phyloP scores from a whole-genome alignment of 2,888 invertebrate genomes.

The Pristionchus maxplancki region DNA sequence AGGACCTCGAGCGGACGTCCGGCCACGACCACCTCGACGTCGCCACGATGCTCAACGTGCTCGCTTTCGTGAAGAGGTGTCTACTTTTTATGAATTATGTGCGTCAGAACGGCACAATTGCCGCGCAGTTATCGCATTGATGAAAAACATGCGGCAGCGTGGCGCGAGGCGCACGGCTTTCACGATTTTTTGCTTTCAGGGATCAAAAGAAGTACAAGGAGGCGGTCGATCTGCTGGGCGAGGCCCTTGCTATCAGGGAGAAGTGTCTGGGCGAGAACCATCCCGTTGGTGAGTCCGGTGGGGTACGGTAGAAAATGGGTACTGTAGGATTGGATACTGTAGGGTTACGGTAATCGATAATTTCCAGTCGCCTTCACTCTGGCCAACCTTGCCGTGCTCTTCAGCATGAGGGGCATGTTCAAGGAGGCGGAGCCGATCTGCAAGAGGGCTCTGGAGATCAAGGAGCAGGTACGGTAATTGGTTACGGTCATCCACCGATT shows the following conservation, averaged over 20 bases:
- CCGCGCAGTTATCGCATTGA: too few species aligned
- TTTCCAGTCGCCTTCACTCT: constrained; percentile 93
- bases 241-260: constrained; percentile 93
- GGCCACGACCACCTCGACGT: constrained; percentile 99
- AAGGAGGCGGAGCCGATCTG: constrained; percentile 99
- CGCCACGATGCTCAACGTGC: constrained; percentile 99
- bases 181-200: constrained; percentile 80
- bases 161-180: neutral
- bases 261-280: constrained; percentile 99
- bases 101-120: too few species aligned
- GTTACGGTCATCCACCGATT: neutral
- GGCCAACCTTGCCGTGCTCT: constrained; percentile 97
- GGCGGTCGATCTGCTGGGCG: constrained; percentile 96
- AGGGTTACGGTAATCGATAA: neutral
- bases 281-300: constrained; percentile 88
- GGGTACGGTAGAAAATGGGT: neutral
- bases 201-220: constrained; percentile 99
- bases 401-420: constrained; percentile 90
- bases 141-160: neutral
- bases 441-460: constrained; percentile 96
- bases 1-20: constrained; percentile 97
- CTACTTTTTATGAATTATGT: neutral
- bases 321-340: neutral
- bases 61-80: constrained; percentile 89
- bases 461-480: constrained; percentile 85